A percentile compares a stretch with the other conserved stretches of the same genome.
Evolutionary conservation across 2,888 invertebrate species (phyloP).

Genomic region (Colletes collaris): DNA sequence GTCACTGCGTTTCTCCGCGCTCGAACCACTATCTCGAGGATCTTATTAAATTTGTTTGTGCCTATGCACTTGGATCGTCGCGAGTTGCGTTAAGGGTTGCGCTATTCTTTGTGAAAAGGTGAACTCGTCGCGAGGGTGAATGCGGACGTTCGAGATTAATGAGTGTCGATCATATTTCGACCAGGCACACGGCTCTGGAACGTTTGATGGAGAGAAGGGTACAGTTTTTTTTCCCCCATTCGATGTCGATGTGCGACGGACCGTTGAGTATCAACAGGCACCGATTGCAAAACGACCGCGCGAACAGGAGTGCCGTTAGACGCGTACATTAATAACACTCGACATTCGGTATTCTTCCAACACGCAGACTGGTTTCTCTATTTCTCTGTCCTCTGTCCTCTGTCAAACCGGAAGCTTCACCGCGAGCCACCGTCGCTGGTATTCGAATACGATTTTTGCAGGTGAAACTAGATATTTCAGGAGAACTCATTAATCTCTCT

Average conservation of each 20-base stretch:
- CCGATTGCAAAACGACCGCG: constrained; percentile 55
- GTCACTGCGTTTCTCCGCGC: too few species aligned
- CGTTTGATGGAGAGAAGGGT: constrained; percentile 55
- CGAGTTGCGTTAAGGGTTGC: constrained; percentile 37
- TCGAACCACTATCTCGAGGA: not conserved
- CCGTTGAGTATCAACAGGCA: constrained; percentile 54
- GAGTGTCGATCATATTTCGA: constrained; percentile 55
- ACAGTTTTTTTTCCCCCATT: constrained; percentile 30
- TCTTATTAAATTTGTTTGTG: not conserved
- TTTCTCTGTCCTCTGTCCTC: constrained; percentile 37
- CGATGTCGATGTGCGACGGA: constrained; percentile 55
- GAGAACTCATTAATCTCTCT: constrained; percentile 16
- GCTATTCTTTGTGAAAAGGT: constrained; percentile 24
- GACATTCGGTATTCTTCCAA: constrained; percentile 56
- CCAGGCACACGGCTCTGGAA: constrained; percentile 32
- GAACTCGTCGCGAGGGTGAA: constrained; percentile 45
- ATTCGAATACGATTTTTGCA: constrained; percentile 14
- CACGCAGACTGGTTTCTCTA: constrained; percentile 55
- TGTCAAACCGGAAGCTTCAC: constrained; percentile 13
- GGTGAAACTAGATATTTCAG: constrained; percentile 10
- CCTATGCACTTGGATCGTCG: constrained; percentile 3
- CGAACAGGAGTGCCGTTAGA: constrained; percentile 55
- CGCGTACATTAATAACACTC: constrained; percentile 60
- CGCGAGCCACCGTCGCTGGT: not conserved
- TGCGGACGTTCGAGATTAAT: constrained; percentile 47